Conservation (phyloP, 2,113 vertebrate genomes). For the Pachycephala philippinensis region DNA sequence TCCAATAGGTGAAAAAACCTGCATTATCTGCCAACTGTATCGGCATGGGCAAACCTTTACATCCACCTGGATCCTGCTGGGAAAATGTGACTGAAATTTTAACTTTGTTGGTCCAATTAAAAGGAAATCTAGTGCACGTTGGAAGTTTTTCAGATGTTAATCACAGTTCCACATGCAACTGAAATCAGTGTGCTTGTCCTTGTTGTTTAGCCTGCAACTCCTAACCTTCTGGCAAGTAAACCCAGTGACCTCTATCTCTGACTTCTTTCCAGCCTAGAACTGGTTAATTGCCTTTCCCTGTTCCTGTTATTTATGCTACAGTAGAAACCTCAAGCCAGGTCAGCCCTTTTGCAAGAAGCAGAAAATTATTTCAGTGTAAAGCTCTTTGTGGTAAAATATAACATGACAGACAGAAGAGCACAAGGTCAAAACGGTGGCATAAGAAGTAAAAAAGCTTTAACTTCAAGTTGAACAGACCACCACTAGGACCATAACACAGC, state of each 20-base stretch:
- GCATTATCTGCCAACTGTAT: neutral
- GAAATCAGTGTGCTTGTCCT: neutral
- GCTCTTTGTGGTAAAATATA: neutral
- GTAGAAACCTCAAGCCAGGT: slow-evolving; percentile 1
- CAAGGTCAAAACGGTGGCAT: neutral
- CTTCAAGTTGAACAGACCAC: neutral
- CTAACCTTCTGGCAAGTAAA: neutral
- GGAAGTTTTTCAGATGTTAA: neutral
- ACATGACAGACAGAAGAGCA: neutral
- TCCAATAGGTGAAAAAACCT: neutral
- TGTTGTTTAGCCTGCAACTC: neutral
- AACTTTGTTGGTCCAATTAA: neutral
- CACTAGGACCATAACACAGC: neutral
- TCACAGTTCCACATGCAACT: neutral
- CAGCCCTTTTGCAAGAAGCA: neutral
- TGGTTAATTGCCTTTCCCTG: neutral
- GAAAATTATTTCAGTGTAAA: neutral
- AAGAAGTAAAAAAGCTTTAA: neutral
- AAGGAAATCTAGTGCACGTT: neutral
- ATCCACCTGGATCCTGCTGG: neutral
- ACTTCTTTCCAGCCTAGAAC: neutral
- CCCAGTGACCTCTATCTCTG: neutral
- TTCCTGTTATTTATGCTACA: slow-evolving; percentile 16
- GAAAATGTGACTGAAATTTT: neutral
- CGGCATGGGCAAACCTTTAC: neutral